A percentile compares a stretch with the other conserved stretches of the same genome.
These are phyloP conservation scores for Trogon melanurus DNA, from an alignment of 2,113 vertebrate genomes.

Conservation along the genomic window DNA sequence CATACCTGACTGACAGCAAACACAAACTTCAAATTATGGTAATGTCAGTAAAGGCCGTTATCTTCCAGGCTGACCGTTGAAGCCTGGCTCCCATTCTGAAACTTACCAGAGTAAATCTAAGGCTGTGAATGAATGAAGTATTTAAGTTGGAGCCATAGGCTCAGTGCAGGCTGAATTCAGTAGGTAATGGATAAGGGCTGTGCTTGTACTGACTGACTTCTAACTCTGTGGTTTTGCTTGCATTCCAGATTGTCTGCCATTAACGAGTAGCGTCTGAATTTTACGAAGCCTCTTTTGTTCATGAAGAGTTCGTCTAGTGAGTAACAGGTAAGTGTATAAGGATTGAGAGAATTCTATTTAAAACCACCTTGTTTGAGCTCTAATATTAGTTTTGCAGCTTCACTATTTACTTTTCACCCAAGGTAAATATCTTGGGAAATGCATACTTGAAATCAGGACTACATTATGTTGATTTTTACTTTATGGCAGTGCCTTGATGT, in stretches of 20 bases:
- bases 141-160: not conserved
- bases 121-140: constrained; percentile 21
- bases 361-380: not conserved
- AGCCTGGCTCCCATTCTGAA: not conserved
- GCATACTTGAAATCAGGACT: not conserved
- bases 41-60: constrained; percentile 1
- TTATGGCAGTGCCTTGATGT: not conserved
- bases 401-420: constrained; percentile 14
- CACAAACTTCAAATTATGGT: not conserved
- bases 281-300: constrained; percentile 11
- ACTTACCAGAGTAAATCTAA: not conserved
- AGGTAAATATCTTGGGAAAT: constrained; percentile 13
- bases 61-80: not conserved
- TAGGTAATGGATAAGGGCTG: not conserved
- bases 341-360: not conserved
- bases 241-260: constrained; percentile 40
- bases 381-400: not conserved
- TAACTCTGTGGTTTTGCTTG: constrained; percentile 14
- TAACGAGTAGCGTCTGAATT: not conserved
- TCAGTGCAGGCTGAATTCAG: not conserved
- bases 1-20: not conserved
- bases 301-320: not conserved
- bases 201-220: not conserved
- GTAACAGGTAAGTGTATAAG: not conserved
- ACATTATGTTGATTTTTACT: not conserved